Conservation (phyloP, 1,140 invertebrate genomes). For the Nylanderia fulva region DNA sequence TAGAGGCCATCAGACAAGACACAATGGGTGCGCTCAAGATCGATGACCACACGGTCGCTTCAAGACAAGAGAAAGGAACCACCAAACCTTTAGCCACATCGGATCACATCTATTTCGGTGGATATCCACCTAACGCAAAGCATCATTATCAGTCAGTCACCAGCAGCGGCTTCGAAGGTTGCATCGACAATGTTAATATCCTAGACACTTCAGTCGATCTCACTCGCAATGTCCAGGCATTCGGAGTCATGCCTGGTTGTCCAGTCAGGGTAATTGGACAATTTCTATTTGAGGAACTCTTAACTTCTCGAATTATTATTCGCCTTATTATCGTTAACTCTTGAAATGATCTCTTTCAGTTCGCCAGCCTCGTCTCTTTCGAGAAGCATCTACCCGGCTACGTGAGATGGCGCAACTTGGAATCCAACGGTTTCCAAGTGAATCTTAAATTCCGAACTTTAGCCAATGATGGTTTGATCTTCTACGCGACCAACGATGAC, state of each 20-base stretch:
- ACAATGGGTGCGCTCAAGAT: constrained; percentile 90
- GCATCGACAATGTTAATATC: constrained; percentile 94
- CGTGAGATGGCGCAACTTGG: constrained; percentile 88
- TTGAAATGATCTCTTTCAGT: constrained; percentile 76
- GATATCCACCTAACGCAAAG: constrained; percentile 88
- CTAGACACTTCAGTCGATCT: constrained; percentile 92
- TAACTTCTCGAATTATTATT: no score
- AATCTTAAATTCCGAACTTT: constrained; percentile 96
- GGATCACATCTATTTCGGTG: constrained; percentile 95
- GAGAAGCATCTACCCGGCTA: constrained; percentile 88
- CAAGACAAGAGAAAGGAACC: constrained; percentile 76
- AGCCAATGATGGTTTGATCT: constrained; percentile 92
- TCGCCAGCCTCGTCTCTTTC: constrained; percentile 88
- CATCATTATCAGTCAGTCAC: constrained; percentile 89
- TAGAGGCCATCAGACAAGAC: constrained; percentile 90
- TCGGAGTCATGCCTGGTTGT: constrained; percentile 94
- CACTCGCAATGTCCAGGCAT: constrained; percentile 91
- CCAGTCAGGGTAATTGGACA: constrained; percentile 90
- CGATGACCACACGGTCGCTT: constrained; percentile 86
- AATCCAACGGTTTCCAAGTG: constrained; percentile 89
- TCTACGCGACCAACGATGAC: constrained; percentile 90
- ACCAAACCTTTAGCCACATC: constrained; percentile 85
- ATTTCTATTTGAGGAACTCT: no score
- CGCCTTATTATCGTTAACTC: no score
- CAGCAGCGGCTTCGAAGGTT: constrained; percentile 95